These are phyloP conservation scores for Tachycineta bicolor DNA, from an alignment of 2,113 vertebrate species.

Conservation along the genomic window DNA sequence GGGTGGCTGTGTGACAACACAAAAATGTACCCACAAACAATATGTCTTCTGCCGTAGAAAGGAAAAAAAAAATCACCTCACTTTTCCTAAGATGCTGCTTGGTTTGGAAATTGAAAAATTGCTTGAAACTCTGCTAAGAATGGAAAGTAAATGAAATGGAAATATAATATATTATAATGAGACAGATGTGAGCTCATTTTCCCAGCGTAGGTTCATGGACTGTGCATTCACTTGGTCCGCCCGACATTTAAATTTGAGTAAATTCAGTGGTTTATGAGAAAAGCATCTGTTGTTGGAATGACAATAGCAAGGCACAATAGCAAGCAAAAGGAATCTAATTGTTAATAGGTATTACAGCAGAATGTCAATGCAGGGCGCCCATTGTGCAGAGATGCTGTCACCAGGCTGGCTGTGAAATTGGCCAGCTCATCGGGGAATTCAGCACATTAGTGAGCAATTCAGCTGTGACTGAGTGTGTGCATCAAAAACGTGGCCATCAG, in stretches of 20 bases:
- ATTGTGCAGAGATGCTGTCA: constrained; percentile 50
- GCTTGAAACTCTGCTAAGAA: constrained; percentile 41
- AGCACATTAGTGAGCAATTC: constrained; percentile 59
- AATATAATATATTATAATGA: constrained; percentile 66
- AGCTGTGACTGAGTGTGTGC: constrained; percentile 33
- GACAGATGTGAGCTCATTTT: constrained; percentile 67
- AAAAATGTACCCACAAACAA: background rate
- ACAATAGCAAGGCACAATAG: constrained; percentile 63
- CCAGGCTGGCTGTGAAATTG: constrained; percentile 59
- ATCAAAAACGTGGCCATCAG: background rate
- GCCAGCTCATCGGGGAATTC: constrained; percentile 54
- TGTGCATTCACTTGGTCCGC: constrained; percentile 45
- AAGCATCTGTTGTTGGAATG: constrained; percentile 68
- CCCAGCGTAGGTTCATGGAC: constrained; percentile 33
- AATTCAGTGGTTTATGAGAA: constrained; percentile 72
- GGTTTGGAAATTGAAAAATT: constrained; percentile 63
- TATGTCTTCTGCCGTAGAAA: background rate
- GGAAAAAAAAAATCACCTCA: background rate
- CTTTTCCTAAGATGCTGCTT: background rate
- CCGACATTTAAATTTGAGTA: constrained; percentile 73
- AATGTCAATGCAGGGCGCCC: constrained; percentile 56
- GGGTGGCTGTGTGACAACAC: background rate
- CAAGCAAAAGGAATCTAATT: constrained; percentile 57
- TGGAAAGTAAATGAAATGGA: constrained; percentile 63
- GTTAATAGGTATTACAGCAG: constrained; percentile 43